A percentile compares a stretch with the other conserved stretches of the same genome.
Conservation (phyloP, 2,888 invertebrate genomes). For the Rhogogaster chlorosoma region DNA sequence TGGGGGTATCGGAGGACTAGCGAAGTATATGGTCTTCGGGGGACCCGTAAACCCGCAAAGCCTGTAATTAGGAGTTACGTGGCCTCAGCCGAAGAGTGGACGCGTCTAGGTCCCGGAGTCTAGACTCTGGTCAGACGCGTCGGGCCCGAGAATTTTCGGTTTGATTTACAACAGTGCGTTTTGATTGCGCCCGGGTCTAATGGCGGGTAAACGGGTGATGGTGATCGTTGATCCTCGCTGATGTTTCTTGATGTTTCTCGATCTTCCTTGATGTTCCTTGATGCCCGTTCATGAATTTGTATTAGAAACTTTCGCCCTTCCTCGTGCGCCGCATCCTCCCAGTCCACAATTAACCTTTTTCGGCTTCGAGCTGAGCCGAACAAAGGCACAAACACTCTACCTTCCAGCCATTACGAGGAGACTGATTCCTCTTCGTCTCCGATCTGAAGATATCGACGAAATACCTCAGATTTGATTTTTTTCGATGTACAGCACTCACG, state of each 20-base stretch:
- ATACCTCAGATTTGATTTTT: neutral
- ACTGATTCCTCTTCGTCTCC: neutral
- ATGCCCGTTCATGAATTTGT: conserved; percentile 75
- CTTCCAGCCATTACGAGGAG: neutral
- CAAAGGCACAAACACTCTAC: neutral
- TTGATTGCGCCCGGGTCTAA: conserved; percentile 75
- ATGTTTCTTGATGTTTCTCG: conserved; percentile 33
- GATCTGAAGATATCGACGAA: neutral
- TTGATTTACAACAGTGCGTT: conserved; percentile 58
- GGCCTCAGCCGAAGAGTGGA: conserved; percentile 27
- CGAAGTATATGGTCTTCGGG: conserved; percentile 8
- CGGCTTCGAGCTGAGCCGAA: conserved; percentile 45
- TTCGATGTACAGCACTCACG: neutral
- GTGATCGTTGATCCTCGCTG: conserved; percentile 43
- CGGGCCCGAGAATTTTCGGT: conserved; percentile 56
- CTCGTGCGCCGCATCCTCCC: neutral
- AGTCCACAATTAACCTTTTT: conserved; percentile 15
- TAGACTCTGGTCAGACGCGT: conserved; percentile 63
- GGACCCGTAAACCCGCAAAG: conserved; percentile 38
- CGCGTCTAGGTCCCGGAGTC: conserved; percentile 54
- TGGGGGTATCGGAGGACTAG: conserved; percentile 17
- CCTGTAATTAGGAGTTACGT: conserved; percentile 49
- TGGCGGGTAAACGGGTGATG: conserved; percentile 70
- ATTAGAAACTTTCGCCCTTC: conserved; percentile 68
- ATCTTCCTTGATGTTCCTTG: conserved; percentile 31